Evolutionary conservation across 2,797 vertebrate genomes (phyloP).

Genomic region (Danionella dracula): DNA sequence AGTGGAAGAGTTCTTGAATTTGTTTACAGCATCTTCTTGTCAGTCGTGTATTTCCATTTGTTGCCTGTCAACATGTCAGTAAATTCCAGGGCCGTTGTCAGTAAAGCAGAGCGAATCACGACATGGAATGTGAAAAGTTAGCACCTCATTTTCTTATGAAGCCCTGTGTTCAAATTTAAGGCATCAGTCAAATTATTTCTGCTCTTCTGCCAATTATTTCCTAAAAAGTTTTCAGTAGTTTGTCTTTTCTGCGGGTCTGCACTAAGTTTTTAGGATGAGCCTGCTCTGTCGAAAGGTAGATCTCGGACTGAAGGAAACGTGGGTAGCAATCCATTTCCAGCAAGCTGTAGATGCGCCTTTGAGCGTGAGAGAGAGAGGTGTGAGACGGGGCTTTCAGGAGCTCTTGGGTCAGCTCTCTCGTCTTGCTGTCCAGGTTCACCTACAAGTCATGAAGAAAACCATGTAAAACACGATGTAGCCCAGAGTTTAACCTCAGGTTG

Average conservation of each 20-base stretch:
- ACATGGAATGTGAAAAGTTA: slow-evolving; percentile 47
- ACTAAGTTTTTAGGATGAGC: background rate
- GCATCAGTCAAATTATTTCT: background rate
- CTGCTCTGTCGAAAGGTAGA: slow-evolving; percentile 61
- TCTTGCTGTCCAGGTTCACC: slow-evolving; percentile 80
- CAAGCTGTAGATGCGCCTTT: slow-evolving; percentile 72
- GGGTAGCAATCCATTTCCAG: slow-evolving; percentile 79
- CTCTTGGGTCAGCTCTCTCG: slow-evolving; percentile 70
- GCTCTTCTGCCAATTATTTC: background rate
- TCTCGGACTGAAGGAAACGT: slow-evolving; percentile 73
- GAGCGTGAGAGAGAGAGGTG: slow-evolving; percentile 66
- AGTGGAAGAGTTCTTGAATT: too few species aligned
- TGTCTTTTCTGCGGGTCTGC: background rate
- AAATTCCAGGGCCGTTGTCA: too few species aligned
- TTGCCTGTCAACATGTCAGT: slow-evolving; percentile 33
- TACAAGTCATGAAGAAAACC: slow-evolving; percentile 37
- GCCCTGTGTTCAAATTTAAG: background rate
- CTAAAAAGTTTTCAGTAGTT: slow-evolving; percentile 9
- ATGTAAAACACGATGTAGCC: too few species aligned
- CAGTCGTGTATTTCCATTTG: slow-evolving; percentile 45
- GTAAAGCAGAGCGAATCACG: slow-evolving; percentile 6
- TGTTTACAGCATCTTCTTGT: too few species aligned
- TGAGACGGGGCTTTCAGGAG: slow-evolving; percentile 74
- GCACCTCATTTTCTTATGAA: background rate
- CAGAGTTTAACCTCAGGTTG: too few species aligned